Percentiles rank a stretch among this genome's conserved stretches.
Evolutionary conservation across 2,888 invertebrate species (phyloP).

Genomic region (Metellina segmentata): DNA sequence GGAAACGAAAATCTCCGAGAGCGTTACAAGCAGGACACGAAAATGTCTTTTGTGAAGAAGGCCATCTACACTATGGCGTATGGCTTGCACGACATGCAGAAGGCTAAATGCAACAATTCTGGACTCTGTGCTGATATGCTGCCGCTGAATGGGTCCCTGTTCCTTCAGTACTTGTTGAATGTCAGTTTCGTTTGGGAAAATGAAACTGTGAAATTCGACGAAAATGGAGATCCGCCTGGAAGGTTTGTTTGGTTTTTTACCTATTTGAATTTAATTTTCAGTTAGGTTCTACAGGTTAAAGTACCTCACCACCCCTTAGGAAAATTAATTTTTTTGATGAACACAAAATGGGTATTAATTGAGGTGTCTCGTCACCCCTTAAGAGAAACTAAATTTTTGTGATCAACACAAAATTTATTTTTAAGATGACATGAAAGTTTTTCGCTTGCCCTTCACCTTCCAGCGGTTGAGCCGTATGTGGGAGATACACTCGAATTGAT

Average conservation of each 20-base stretch:
- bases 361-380: too few relatives aligned
- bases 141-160: conserved; percentile 87
- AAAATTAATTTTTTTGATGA: too few relatives aligned
- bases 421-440: too few relatives aligned
- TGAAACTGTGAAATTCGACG: conserved; percentile 87
- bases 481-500: too few relatives aligned
- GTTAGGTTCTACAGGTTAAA: too few relatives aligned
- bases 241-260: conserved; percentile 83
- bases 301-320: too few relatives aligned
- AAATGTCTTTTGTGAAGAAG: conserved; percentile 89
- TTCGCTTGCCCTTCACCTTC: too few relatives aligned
- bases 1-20: conserved; percentile 82
- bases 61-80: conserved; percentile 89
- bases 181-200: conserved; percentile 86
- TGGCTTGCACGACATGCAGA: conserved; percentile 87
- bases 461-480: too few relatives aligned
- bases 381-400: too few relatives aligned
- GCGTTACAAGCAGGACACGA: conserved; percentile 87
- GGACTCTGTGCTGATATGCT: conserved; percentile 86
- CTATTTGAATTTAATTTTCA: background rate
- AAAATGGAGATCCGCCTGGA: conserved; percentile 89
- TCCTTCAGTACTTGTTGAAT: conserved; percentile 86
- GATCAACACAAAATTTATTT: too few relatives aligned
- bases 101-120: conserved; percentile 84
- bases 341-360: too few relatives aligned